Evolutionary conservation across 2,113 vertebrate species (phyloP), one percentile per base, ranked within the genome.

Genomic region (Triplophysa siluroides): DNA sequence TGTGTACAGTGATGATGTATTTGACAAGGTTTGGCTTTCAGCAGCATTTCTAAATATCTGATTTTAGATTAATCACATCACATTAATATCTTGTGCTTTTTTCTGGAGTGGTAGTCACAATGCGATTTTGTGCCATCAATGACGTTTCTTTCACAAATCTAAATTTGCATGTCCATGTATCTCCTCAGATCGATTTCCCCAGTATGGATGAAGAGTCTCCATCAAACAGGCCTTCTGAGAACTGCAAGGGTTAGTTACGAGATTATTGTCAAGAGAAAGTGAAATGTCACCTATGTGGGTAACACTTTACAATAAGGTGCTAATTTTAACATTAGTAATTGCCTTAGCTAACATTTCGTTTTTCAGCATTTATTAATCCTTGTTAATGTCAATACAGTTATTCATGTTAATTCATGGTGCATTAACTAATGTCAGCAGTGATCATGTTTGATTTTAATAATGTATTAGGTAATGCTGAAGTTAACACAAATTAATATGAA

Each of bases 101-200:
- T 56, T 0, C 1, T 56, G 18, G 18, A 56, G 52, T 56, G 54
- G 47, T 50, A 50, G 47, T n/a, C 16, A 54, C 12, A 33, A 4
- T 7, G 47, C 24, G 54, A 6, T 4, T 58, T 58, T 73, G 29
- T 18, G 4, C 54, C n/a, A 18, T 8, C 54, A 8, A 8, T 54
- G 50, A 54, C 3, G 1, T 54, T 54, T 54, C 13, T 54, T 56
- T 16, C 18, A 56, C 19, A 56, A 56, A 52, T 52, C 12, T 16
- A 58, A 63, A 18, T 76, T 1, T 33, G 45, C 19, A 4, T 19
- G 9, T 18, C 11, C 4, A 14, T 72, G 5, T 10, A 9, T 68
- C 41, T 43, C 43, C 58, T 21, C 33, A 92, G 91, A 84, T 90
- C 43, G 23, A 64, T 73, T 90, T 88, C 64, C 81, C 84, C 29